Percentiles rank a stretch among this genome's conserved stretches.
Conservation (phyloP, 2,797 vertebrate species). For the Peromyscus nudipes region DNA sequence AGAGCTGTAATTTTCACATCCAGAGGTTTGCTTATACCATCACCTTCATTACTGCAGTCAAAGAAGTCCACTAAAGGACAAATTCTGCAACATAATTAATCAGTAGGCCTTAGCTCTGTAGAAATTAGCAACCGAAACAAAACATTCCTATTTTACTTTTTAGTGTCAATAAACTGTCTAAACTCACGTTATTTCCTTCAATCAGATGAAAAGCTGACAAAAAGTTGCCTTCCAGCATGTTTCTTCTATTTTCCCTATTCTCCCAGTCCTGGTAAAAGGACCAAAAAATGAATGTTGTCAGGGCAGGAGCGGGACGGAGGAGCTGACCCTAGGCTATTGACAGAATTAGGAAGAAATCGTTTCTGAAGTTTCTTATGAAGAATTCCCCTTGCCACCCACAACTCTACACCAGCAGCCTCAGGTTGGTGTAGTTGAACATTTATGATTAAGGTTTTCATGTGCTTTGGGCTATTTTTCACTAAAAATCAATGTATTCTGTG, state of each 20-base stretch:
- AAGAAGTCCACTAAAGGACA: neutral
- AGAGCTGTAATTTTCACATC: neutral
- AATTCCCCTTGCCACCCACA: neutral
- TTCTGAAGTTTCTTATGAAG: neutral
- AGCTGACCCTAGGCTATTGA: neutral
- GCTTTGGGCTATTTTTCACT: neutral
- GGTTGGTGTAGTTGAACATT: neutral
- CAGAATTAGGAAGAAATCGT: conserved; percentile 33
- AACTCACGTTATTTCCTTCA: conserved; percentile 48
- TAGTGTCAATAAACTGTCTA: neutral
- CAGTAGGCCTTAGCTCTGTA: neutral
- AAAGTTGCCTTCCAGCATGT: neutral
- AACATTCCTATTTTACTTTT: conserved; percentile 51
- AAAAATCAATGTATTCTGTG: neutral
- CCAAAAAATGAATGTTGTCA: neutral
- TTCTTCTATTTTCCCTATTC: neutral
- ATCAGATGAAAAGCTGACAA: neutral
- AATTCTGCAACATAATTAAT: conserved; percentile 23
- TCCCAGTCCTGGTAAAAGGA: conserved; percentile 14
- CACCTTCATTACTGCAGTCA: neutral
- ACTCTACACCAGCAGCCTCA: neutral
- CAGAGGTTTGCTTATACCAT: neutral
- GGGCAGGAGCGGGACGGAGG: neutral
- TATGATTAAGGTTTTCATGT: neutral
- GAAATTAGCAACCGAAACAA: neutral